These are phyloP conservation scores for Protobothrops mucrosquamatus DNA, from an alignment of 2,113 vertebrate genomes.

Conservation along the genomic window DNA sequence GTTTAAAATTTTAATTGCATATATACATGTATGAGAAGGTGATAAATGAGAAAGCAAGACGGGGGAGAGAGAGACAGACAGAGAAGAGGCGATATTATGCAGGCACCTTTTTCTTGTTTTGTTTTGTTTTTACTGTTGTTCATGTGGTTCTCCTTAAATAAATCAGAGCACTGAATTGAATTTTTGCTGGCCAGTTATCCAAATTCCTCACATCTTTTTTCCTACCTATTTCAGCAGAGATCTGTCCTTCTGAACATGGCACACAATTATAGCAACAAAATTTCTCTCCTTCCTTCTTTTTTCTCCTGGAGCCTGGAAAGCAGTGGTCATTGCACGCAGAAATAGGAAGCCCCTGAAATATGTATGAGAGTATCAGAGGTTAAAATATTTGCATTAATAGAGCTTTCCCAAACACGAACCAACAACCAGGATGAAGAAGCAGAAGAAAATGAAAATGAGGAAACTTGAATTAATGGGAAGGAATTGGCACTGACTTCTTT, in stretches of 20 bases:
- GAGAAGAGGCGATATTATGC: too few relatives aligned
- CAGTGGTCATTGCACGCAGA: conserved; percentile 5
- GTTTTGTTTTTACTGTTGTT: neutral
- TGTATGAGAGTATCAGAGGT: neutral
- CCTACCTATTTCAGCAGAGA: neutral
- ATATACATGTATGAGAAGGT: neutral
- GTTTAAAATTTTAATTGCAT: too few relatives aligned
- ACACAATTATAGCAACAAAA: conserved; percentile 17
- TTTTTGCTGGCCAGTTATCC: neutral
- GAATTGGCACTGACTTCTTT: neutral
- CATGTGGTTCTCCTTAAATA: neutral
- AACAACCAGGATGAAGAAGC: neutral
- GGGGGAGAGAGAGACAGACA: too few relatives aligned
- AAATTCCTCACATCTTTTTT: neutral
- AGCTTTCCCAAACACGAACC: neutral
- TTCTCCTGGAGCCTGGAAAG: neutral
- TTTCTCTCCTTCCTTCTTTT: neutral
- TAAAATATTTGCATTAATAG: neutral
- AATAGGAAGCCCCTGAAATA: neutral
- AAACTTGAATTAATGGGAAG: neutral
- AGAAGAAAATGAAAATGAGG: neutral
- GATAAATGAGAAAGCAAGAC: neutral
- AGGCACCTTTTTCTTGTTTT: neutral
- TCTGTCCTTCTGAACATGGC: neutral
- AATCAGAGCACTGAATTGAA: neutral